Evolutionary conservation across 1,140 invertebrate genomes (phyloP).

Genomic region (Phthorimaea operculella): DNA sequence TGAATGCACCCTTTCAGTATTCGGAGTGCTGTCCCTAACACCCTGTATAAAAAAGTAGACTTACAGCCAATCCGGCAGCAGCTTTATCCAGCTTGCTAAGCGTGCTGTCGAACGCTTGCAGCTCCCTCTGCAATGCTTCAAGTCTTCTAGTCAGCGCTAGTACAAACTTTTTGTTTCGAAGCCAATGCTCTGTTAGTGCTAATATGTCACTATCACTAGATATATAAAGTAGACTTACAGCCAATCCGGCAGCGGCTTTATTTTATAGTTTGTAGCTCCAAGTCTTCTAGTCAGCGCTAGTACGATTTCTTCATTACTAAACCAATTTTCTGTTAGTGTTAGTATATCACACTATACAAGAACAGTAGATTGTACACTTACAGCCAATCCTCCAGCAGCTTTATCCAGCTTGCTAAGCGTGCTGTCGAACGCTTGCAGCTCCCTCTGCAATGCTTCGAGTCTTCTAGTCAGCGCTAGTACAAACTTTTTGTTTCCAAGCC

Average conservation of each 20-base stretch:
- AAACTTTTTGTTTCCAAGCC: conserved; percentile 90
- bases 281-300: conserved; percentile 81
- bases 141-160: conserved; percentile 82
- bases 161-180: conserved; percentile 90
- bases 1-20: too few species aligned
- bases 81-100: conserved; percentile 31
- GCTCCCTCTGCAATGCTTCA: conserved; percentile 83
- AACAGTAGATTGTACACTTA: too few species aligned
- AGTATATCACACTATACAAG: too few species aligned
- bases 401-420: conserved; percentile 30
- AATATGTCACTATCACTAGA: too few species aligned
- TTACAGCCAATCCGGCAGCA: too few species aligned
- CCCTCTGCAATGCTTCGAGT: conserved; percentile 82
- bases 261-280: too few species aligned
- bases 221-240: too few species aligned
- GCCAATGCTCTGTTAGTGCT: too few species aligned
- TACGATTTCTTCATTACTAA: conserved; percentile 90
- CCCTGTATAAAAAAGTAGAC: too few species aligned
- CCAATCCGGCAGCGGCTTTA: too few species aligned
- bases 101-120: conserved; percentile 53
- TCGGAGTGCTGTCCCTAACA: too few species aligned
- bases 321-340: too few species aligned
- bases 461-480: conserved; percentile 83
- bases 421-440: conserved; percentile 68
- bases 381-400: conserved; percentile 15